phyloP scores from a whole-genome alignment of 2,113 vertebrate species.

The Morone chrysops region DNA sequence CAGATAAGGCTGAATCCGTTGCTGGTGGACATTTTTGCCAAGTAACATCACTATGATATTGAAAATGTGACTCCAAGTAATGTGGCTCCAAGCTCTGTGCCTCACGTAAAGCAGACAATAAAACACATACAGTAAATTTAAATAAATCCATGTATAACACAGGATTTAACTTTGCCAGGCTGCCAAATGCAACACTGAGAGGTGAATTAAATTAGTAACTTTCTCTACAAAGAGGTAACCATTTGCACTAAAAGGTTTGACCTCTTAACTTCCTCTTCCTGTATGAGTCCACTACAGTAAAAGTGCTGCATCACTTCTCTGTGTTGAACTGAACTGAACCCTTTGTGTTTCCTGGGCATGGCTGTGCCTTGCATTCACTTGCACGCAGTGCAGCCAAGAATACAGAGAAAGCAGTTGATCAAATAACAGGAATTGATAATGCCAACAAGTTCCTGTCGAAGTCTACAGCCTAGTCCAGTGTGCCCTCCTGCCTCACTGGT shows the following conservation, averaged over 20 bases:
- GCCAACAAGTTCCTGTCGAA: background rate
- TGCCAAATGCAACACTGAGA: background rate
- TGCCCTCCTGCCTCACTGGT: constrained; percentile 25
- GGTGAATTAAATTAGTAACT: background rate
- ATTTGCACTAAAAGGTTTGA: background rate
- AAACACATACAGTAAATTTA: background rate
- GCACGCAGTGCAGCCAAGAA: constrained; percentile 2
- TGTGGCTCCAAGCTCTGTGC: background rate
- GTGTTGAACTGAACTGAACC: constrained; percentile 4
- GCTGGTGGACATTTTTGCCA: background rate
- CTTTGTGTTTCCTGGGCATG: constrained; percentile 39
- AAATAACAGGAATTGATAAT: background rate
- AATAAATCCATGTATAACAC: background rate
- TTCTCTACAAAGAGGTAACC: background rate
- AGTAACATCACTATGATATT: background rate
- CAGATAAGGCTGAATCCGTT: background rate
- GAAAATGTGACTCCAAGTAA: background rate
- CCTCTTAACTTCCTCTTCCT: background rate
- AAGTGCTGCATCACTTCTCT: constrained; percentile 43
- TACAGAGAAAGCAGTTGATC: background rate
- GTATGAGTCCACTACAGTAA: constrained; percentile 16
- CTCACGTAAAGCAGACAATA: background rate
- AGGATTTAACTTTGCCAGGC: background rate
- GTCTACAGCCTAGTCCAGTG: background rate
- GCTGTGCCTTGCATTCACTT: constrained; percentile 20